Base-by-base conservation (phyloP, 2,113 vertebrate species). In the Garra rufa region DNA sequence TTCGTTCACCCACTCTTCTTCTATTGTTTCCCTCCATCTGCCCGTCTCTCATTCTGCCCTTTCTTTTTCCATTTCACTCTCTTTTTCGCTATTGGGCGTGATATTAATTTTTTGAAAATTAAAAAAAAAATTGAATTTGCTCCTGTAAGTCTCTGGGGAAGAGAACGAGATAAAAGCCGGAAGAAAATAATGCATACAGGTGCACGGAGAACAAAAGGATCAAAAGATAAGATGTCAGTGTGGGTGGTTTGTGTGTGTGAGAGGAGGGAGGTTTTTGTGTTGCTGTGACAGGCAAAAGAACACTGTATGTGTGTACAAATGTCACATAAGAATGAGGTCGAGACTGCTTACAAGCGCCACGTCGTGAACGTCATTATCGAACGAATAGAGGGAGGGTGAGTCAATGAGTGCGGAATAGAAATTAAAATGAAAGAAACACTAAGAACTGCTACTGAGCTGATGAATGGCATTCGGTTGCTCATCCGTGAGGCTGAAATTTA, bases 141-240 rank as follows among this genome's bases (percentile, higher is more conserved):
- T 87, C 67, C 81, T 85, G 0, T 41, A 8, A 85, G 17, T 87
- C 81, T 89, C 84, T 21, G 38, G 52, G 79, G 43, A 63, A 63
- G 9, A 69, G 70, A 79, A 28, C 8, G 76, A 80, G 46, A 79
- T 38, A 57, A 52, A 70, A 38, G 48, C 15, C 13, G 48, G 30
- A 24, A 41, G 67, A 48, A 76, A 61, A 59, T 70, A 65, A 78
- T 57, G 3, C 34, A 69, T 19, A 44, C 67, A 80, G 46, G 55
- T 38, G 70, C 52, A 8, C 4, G 3, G 5, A 76, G 75, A 75
- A 77, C 82, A 84, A 80, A 80, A 19, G 57, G 44, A 79, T 79
- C 76, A 79, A 79, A 79, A 70, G 79, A 52, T 38, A 67, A 41
- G 79, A 50, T 55, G 65, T 67, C 44, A 41, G 28, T 52, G 61